Percentiles rank a stretch among this genome's conserved stretches.
These are phyloP conservation scores for Anarrhichthys ocellatus DNA, from an alignment of 2,113 vertebrate species.

Conservation along the genomic window DNA sequence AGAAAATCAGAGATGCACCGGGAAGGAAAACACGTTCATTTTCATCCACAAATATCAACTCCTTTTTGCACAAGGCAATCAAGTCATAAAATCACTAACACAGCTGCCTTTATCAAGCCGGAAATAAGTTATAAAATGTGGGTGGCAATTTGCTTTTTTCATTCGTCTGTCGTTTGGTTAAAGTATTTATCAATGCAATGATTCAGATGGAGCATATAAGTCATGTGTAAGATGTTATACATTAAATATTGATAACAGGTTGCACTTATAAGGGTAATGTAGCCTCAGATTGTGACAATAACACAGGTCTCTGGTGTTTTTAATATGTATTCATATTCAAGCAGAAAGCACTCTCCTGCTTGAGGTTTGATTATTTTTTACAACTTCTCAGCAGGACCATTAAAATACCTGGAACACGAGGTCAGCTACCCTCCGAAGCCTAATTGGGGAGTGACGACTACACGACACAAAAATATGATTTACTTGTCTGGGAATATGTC, in stretches of 20 bases:
- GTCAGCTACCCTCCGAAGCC: background rate
- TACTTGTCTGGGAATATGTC: too few species aligned
- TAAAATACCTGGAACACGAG: background rate
- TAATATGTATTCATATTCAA: constrained; percentile 46
- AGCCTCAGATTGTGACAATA: constrained; percentile 41
- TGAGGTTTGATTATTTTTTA: background rate
- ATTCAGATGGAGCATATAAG: constrained; percentile 22
- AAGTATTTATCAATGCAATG: constrained; percentile 3
- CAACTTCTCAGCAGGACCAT: background rate
- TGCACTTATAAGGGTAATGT: constrained; percentile 22
- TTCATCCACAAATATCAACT: constrained; percentile 37
- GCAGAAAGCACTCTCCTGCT: background rate
- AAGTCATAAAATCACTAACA: constrained; percentile 37
- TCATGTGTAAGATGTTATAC: constrained; percentile 15
- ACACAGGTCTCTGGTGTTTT: constrained; percentile 16
- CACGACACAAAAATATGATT: too few species aligned
- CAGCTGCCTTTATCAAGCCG: constrained; percentile 16
- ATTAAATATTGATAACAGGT: constrained; percentile 39
- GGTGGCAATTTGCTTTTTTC: constrained; percentile 14
- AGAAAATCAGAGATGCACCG: constrained; percentile 50
- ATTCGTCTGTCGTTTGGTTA: constrained; percentile 14
- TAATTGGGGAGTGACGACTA: background rate
- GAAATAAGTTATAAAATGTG: constrained; percentile 12
- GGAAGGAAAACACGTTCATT: constrained; percentile 38
- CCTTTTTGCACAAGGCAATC: constrained; percentile 18